phyloP scores from a whole-genome alignment of 92 coral and sea anemone genomes.

The Blastomussa wellsi region DNA sequence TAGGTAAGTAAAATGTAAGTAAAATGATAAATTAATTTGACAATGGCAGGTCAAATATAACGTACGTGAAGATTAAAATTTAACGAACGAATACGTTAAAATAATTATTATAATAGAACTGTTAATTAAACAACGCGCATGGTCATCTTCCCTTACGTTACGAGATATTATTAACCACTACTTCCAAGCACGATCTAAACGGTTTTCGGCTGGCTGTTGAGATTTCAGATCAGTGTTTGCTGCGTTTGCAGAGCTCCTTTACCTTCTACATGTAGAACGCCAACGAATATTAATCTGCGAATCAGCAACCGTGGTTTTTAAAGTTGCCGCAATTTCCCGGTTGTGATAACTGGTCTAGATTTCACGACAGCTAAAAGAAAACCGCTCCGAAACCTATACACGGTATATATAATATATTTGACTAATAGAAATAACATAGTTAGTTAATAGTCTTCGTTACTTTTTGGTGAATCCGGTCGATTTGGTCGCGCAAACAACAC shows the following conservation, averaged over 20 bases:
- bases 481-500: constrained; percentile 88
- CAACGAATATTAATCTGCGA: too few species aligned
- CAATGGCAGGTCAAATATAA: constrained; percentile 1
- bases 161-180: neutral
- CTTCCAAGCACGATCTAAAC: neutral
- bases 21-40: too few species aligned
- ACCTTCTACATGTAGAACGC: too few species aligned
- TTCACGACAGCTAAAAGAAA: neutral
- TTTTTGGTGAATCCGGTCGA: constrained; percentile 41
- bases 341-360: neutral
- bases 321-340: neutral
- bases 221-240: neutral
- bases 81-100: neutral
- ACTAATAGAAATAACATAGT: neutral
- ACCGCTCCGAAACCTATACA: neutral
- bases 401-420: neutral
- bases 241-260: neutral
- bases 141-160: neutral
- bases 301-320: too few species aligned
- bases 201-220: neutral
- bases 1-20: neutral
- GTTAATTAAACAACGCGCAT: neutral
- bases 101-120: neutral
- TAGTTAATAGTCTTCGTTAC: constrained; percentile 41
- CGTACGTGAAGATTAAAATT: neutral